Evolutionary conservation across 2,888 invertebrate genomes (phyloP).

Genomic region (Xestia rhomboidea): DNA sequence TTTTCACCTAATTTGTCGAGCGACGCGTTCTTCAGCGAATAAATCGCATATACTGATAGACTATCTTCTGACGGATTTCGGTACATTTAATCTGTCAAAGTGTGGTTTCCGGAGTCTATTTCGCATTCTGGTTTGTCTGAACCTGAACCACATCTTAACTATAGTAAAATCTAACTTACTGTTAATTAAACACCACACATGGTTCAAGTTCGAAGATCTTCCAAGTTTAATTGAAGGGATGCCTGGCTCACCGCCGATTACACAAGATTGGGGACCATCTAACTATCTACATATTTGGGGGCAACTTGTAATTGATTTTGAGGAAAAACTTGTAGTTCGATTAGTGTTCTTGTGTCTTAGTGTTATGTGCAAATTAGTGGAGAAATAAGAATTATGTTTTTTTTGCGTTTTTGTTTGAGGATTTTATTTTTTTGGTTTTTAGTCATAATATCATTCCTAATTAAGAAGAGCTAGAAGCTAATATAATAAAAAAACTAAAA

Average conservation of each 20-base stretch:
- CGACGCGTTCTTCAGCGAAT: not conserved
- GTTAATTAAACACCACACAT: constrained; percentile 52
- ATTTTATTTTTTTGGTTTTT: not conserved
- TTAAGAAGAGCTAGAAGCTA: too few relatives aligned
- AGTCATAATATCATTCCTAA: not conserved
- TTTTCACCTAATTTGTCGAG: too few relatives aligned
- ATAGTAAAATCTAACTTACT: not conserved
- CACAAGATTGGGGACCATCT: constrained; percentile 65
- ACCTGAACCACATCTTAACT: not conserved
- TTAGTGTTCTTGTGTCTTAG: constrained; percentile 50
- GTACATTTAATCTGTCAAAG: not conserved
- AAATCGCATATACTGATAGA: not conserved
- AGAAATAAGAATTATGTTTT: not conserved
- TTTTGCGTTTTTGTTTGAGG: not conserved
- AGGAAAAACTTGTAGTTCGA: constrained; percentile 52
- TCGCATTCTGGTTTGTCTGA: not conserved
- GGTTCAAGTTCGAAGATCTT: constrained; percentile 66
- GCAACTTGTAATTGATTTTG: constrained; percentile 66
- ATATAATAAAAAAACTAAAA: too few relatives aligned
- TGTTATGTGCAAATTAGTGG: not conserved
- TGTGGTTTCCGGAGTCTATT: not conserved
- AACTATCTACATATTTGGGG: constrained; percentile 57
- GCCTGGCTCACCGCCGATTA: constrained; percentile 69
- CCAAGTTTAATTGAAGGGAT: constrained; percentile 78
- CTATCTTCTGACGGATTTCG: not conserved